phyloP scores from a whole-genome alignment of 2,888 invertebrate species.

The Amphipoea oculea region DNA sequence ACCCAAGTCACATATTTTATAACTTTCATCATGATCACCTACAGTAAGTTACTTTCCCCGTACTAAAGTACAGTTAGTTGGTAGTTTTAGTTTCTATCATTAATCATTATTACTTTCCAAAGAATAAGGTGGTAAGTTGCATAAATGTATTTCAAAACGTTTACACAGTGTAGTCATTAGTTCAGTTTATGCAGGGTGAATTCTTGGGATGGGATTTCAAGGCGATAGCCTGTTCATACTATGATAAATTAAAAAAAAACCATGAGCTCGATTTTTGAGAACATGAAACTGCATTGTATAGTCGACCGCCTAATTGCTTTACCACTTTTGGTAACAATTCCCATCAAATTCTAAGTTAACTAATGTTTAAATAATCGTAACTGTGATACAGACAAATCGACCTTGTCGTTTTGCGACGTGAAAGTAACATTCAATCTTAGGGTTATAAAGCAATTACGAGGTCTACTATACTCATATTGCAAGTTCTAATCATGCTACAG shows the following conservation, averaged over 20 bases:
- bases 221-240: background rate
- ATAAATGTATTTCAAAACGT: background rate
- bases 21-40: background rate
- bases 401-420: background rate
- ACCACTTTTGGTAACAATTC: background rate
- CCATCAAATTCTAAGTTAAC: background rate
- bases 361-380: too few species aligned
- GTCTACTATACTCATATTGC: too few species aligned
- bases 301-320: background rate
- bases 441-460: background rate
- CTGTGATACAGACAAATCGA: background rate
- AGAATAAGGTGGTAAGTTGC: background rate
- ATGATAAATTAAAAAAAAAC: background rate
- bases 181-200: constrained; percentile 9
- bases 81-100: constrained; percentile 8
- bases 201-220: background rate
- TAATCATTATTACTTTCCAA: background rate
- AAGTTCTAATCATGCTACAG: background rate
- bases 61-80: constrained; percentile 2
- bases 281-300: background rate
- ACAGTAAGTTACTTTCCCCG: constrained; percentile 43
- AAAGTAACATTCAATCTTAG: background rate
- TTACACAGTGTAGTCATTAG: background rate
- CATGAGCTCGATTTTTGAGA: background rate
- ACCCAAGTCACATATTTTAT: background rate